Evolutionary conservation across 2,888 invertebrate species (phyloP).

Genomic region (Napeogenes inachia): DNA sequence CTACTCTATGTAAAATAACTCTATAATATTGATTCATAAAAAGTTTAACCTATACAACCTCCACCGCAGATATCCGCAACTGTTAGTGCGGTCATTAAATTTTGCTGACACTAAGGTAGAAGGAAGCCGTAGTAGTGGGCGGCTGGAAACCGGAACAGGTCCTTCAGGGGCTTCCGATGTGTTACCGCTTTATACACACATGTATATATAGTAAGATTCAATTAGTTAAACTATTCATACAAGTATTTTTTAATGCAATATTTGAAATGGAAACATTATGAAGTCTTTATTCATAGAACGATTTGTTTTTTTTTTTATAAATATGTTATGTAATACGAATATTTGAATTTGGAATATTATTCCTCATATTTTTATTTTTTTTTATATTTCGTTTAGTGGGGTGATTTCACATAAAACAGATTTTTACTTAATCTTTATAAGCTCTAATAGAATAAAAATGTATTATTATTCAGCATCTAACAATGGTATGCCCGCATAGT

Average conservation of each 20-base stretch:
- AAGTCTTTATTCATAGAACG: not conserved
- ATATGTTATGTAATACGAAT: not conserved
- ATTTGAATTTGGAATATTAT: not conserved
- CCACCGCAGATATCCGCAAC: constrained; percentile 9
- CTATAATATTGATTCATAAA: not conserved
- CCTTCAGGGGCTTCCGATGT: constrained; percentile 63
- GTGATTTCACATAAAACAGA: not conserved
- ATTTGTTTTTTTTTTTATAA: no score
- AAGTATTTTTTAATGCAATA: not conserved
- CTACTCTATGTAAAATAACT: no score
- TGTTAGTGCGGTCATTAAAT: constrained; percentile 21
- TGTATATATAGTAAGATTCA: not conserved
- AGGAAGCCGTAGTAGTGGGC: constrained; percentile 59
- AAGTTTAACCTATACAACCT: not conserved
- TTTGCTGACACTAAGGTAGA: constrained; percentile 42
- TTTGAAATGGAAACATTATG: not conserved
- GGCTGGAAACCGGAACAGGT: constrained; percentile 67
- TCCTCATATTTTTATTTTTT: no score
- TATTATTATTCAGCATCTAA: constrained; percentile 32
- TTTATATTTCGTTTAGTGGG: no score
- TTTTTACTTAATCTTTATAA: constrained; percentile 21
- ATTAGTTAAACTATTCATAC: not conserved
- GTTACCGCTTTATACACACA: constrained; percentile 48
- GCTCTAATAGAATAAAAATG: constrained; percentile 19
- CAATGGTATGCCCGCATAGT: constrained; percentile 63